Conservation (phyloP, 1,140 invertebrate genomes). For the Pogonomyrmex californicus region DNA sequence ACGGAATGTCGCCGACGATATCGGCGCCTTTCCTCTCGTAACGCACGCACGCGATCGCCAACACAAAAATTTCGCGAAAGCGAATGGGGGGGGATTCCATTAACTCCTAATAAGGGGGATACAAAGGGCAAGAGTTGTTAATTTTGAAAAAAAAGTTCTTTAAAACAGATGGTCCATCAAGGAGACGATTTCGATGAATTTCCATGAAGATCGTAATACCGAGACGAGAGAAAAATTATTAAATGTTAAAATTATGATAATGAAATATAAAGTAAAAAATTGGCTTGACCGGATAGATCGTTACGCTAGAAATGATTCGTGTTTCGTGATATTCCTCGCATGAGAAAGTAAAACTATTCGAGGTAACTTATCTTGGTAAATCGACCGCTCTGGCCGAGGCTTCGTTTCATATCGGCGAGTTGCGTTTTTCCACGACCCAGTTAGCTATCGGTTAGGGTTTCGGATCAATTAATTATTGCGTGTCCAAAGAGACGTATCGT, state of each 20-base stretch:
- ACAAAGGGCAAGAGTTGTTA: background rate
- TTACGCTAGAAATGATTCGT: slow-evolving; percentile 18
- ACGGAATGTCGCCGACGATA: slow-evolving; percentile 27
- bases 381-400: slow-evolving; percentile 24
- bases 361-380: slow-evolving; percentile 22
- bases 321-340: slow-evolving; percentile 25
- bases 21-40: slow-evolving; percentile 5
- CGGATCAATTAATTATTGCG: slow-evolving; percentile 39
- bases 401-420: slow-evolving; percentile 25
- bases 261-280: background rate
- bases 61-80: slow-evolving; percentile 23
- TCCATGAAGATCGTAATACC: background rate
- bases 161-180: background rate
- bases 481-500: slow-evolving; percentile 30
- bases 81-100: background rate
- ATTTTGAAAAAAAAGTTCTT: background rate
- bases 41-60: slow-evolving; percentile 27
- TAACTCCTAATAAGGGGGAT: background rate
- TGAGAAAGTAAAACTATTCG: slow-evolving; percentile 38
- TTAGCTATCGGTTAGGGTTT: slow-evolving; percentile 42
- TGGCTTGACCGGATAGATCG: background rate
- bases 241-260: background rate
- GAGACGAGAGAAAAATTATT: background rate
- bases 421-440: slow-evolving; percentile 47
- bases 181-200: background rate